Base-by-base conservation (phyloP, 2,113 vertebrate genomes). In the Electrona antarctica region DNA sequence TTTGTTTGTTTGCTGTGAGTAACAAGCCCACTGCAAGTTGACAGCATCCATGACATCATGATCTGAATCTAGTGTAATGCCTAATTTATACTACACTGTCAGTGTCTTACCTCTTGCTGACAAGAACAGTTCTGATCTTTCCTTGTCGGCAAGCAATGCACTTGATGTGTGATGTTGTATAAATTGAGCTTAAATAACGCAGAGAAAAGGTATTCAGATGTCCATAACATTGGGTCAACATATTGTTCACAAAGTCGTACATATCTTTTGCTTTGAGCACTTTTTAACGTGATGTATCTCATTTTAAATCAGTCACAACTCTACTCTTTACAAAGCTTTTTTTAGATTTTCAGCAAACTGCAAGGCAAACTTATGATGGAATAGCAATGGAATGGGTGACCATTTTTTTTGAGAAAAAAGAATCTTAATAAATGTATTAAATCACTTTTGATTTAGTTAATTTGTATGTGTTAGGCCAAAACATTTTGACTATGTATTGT, bases 201-300 rank as follows among this genome's bases (percentile, higher is more conserved):
- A 46, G 58, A 48, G 61, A 68, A 48, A 52, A 41, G 7, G 60
- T 21, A 29, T 41, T 12, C 45, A 28, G 14, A 67, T 47, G 29
- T 58, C 45, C 33, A 52, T 21, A 21, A 59, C 8, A 49, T 11
- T 52, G 56, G 50, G 67, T 69, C 8, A 11, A 3, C 41, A 13
- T 21, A 60, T 15, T 46, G 9, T 59, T 55, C 3, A 48, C 55
- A 21, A 6, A 6, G 13, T 66, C 62, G 9, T 67, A n/a, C 47
- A 64, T 68, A 52, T 87, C 14, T 64, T 79, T 73, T 67, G 12
- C 59, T 82, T 69, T 71, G 28, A 80, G 73, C 69, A 85, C 82
- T 75, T 86, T 80, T 85, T 79, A 75, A 69, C 58, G 21, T 81
- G 67, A 58, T 29, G 62, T 67, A 60, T 78, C 73, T 78, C n/a